A percentile compares a stretch with the other conserved stretches of the same genome.
Evolutionary conservation across 2,888 invertebrate genomes (phyloP).

Genomic region (Rhodophaea formosa): DNA sequence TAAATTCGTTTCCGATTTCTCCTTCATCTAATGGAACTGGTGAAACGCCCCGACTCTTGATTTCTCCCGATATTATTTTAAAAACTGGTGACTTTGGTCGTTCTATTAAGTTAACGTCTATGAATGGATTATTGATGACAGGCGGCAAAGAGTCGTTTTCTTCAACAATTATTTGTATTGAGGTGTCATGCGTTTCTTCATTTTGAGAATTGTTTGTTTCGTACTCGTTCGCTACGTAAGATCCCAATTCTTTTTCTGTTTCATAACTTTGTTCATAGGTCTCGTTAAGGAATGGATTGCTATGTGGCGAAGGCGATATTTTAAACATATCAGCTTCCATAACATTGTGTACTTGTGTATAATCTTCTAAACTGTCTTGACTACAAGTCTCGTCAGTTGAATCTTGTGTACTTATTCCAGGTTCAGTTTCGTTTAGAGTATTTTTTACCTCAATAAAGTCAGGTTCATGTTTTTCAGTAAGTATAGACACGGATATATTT

Average conservation of each 20-base stretch:
- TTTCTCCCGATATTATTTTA: slow-evolving; percentile 62
- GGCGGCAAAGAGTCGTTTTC: slow-evolving; percentile 37
- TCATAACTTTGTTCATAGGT: slow-evolving; percentile 48
- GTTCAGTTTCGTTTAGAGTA: slow-evolving; percentile 23
- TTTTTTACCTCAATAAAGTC: slow-evolving; percentile 26
- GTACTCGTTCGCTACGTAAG: slow-evolving; percentile 62
- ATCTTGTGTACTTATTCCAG: slow-evolving; percentile 25
- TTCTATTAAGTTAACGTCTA: slow-evolving; percentile 44
- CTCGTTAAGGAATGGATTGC: slow-evolving; percentile 61
- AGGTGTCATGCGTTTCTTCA: slow-evolving; percentile 53
- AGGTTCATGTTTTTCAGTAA: slow-evolving; percentile 51
- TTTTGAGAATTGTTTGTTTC: slow-evolving; percentile 66
- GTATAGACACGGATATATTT: slow-evolving; percentile 62
- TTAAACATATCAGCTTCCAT: slow-evolving; percentile 47
- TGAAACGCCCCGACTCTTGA: slow-evolving; percentile 46
- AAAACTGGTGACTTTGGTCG: slow-evolving; percentile 70
- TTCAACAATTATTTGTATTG: slow-evolving; percentile 54
- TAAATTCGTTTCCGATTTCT: slow-evolving; percentile 53
- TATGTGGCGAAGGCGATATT: slow-evolving; percentile 43
- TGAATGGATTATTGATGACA: slow-evolving; percentile 51
- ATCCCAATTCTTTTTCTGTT: slow-evolving; percentile 53
- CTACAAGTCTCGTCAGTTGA: slow-evolving; percentile 25
- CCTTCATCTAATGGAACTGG: slow-evolving; percentile 40
- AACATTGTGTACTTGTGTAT: slow-evolving; percentile 38
- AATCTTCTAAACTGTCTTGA: slow-evolving; percentile 41